These are phyloP conservation scores for Corynorhinus townsendii DNA, from an alignment of 2,113 vertebrate genomes.

Conservation along the genomic window DNA sequence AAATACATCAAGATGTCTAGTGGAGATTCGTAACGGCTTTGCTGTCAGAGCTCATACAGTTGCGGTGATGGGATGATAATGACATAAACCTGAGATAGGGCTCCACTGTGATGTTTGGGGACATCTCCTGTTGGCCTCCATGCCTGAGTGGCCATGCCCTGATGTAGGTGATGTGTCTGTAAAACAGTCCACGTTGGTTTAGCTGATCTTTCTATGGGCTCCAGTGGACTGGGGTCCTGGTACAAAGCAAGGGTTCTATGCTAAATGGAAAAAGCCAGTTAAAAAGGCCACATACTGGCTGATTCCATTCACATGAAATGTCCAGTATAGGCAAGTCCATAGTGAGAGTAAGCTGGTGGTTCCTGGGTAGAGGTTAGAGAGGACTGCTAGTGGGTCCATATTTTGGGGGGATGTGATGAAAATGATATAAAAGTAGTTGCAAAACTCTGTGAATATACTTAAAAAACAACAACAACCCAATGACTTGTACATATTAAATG, in stretches of 20 bases:
- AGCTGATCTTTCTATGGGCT: not conserved
- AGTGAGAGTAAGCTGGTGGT: not conserved
- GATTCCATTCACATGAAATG: not conserved
- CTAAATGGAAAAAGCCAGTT: not conserved
- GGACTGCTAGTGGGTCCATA: not conserved
- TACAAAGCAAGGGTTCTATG: not conserved
- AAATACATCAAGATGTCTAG: not conserved
- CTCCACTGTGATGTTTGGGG: not conserved
- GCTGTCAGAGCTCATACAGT: not conserved
- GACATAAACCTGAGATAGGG: not conserved
- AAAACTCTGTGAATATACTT: not conserved
- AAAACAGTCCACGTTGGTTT: not conserved
- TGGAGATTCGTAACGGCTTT: not conserved
- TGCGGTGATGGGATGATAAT: not conserved
- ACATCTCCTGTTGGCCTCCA: not conserved
- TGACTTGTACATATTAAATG: not conserved
- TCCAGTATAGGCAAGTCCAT: not conserved
- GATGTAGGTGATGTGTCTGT: not conserved
- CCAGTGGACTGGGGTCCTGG: not conserved
- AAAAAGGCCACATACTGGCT: not conserved
- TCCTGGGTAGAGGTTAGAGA: not conserved
- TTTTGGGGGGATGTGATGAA: not conserved
- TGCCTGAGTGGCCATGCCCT: not conserved
- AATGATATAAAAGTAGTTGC: not conserved
- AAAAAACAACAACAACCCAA: not conserved